Evolutionary conservation across 2,113 vertebrate species (phyloP).

Genomic region (Atractosteus spatula): DNA sequence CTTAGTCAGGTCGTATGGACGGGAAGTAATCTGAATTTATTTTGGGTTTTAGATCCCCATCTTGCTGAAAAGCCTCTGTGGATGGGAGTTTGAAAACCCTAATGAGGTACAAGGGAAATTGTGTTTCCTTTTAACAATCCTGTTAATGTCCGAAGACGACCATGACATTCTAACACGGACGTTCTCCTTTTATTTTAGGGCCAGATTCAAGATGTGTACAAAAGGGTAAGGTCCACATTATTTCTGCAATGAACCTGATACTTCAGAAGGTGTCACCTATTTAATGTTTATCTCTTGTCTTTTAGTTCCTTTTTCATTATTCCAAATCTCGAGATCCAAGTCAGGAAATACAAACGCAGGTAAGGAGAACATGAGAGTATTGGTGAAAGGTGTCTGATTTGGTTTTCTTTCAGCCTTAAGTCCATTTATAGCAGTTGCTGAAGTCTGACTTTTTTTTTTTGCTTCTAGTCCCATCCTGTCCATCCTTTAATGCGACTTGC

Average conservation of each 20-base stretch:
- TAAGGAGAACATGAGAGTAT: slow-evolving; percentile 18
- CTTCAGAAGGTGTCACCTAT: neutral
- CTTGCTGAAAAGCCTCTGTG: slow-evolving; percentile 41
- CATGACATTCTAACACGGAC: neutral
- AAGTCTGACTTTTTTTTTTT: neutral
- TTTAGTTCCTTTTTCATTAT: slow-evolving; percentile 71
- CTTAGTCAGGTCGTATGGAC: too few relatives aligned
- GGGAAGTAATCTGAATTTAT: too few relatives aligned
- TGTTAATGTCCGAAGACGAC: too few relatives aligned
- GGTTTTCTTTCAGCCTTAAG: too few relatives aligned
- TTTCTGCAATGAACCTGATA: too few relatives aligned
- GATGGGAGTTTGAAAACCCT: slow-evolving; percentile 44
- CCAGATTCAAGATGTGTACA: slow-evolving; percentile 49
- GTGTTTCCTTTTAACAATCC: neutral
- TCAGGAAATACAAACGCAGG: slow-evolving; percentile 51
- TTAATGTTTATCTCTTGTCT: neutral
- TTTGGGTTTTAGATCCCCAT: slow-evolving; percentile 39
- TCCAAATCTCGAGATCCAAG: slow-evolving; percentile 64
- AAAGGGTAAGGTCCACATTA: slow-evolving; percentile 47
- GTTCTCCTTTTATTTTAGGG: slow-evolving; percentile 32
- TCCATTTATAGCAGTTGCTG: too few relatives aligned
- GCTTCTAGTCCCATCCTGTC: slow-evolving; percentile 58
- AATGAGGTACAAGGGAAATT: slow-evolving; percentile 44
- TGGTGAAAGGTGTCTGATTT: neutral
- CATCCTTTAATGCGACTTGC: slow-evolving; percentile 68